Evolutionary conservation across 2,113 vertebrate genomes (phyloP).

Genomic region (Anser brachyrhynchus): DNA sequence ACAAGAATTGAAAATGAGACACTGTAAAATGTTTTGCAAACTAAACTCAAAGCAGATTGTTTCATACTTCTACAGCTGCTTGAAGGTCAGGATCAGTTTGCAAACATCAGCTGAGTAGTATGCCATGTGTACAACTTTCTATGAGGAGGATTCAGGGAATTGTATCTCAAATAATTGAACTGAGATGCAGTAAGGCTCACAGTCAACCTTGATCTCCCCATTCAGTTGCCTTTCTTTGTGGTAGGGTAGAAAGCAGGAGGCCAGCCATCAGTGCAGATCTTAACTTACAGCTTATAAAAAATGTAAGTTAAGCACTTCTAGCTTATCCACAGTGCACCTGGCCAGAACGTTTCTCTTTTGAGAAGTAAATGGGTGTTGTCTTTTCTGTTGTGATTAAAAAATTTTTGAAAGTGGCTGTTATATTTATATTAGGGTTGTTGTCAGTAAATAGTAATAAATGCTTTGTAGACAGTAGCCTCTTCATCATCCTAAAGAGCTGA

Average conservation of each 20-base stretch:
- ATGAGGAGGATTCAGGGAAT: background rate
- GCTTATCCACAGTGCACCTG: background rate
- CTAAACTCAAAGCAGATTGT: background rate
- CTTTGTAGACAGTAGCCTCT: background rate
- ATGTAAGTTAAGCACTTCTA: background rate
- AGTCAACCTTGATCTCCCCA: background rate
- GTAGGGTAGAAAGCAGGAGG: background rate
- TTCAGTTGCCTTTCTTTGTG: background rate
- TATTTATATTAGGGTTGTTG: background rate
- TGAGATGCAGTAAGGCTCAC: background rate
- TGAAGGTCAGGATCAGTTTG: background rate
- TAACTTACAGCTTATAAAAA: background rate
- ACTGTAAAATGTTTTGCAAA: background rate
- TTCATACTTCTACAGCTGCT: background rate
- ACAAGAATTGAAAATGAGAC: background rate
- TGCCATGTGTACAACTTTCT: background rate
- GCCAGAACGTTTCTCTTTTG: background rate
- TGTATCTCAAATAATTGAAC: background rate
- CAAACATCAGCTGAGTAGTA: background rate
- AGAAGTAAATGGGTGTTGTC: background rate
- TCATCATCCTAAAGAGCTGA: background rate
- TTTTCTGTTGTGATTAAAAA: background rate
- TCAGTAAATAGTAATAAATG: background rate
- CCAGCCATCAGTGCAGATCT: background rate
- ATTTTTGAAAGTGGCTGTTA: background rate